phyloP scores from a whole-genome alignment of 2,797 vertebrate genomes.

The Geotrypetes seraphini region DNA sequence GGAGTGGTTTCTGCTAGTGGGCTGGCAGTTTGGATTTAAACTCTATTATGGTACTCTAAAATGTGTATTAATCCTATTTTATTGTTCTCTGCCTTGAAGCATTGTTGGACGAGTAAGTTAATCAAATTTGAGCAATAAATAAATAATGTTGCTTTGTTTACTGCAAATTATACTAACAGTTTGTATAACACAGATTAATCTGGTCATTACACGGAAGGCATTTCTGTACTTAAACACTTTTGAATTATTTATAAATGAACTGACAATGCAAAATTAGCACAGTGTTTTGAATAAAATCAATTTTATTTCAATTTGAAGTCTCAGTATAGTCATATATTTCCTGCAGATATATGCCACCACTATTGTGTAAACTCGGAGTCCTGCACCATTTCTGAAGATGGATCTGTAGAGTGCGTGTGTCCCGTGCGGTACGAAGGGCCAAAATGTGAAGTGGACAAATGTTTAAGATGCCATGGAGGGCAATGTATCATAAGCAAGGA shows the following conservation, averaged over 20 bases:
- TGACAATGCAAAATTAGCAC: background rate
- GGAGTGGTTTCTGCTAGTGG: too few species aligned
- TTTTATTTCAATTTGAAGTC: background rate
- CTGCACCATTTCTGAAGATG: slow-evolving; percentile 78
- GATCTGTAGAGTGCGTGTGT: slow-evolving; percentile 85
- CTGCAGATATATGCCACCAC: slow-evolving; percentile 71
- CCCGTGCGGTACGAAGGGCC: slow-evolving; percentile 79
- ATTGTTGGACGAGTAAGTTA: too few species aligned
- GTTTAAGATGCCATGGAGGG: slow-evolving; percentile 80
- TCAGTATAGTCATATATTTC: background rate
- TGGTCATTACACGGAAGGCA: background rate
- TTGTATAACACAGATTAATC: background rate
- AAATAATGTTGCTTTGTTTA: too few species aligned
- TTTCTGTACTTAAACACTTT: background rate
- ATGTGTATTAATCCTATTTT: too few species aligned
- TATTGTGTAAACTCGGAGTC: slow-evolving; percentile 93
- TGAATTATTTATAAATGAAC: background rate
- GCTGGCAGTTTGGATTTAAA: too few species aligned
- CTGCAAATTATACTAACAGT: too few species aligned
- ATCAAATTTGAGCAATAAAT: too few species aligned
- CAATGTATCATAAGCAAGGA: slow-evolving; percentile 80
- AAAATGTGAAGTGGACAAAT: slow-evolving; percentile 91
- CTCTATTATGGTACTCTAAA: too few species aligned
- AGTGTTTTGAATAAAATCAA: background rate
- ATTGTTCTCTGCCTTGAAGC: too few species aligned